Base-by-base conservation (phyloP, 2,113 vertebrate species). In the Eclectus roratus region DNA sequence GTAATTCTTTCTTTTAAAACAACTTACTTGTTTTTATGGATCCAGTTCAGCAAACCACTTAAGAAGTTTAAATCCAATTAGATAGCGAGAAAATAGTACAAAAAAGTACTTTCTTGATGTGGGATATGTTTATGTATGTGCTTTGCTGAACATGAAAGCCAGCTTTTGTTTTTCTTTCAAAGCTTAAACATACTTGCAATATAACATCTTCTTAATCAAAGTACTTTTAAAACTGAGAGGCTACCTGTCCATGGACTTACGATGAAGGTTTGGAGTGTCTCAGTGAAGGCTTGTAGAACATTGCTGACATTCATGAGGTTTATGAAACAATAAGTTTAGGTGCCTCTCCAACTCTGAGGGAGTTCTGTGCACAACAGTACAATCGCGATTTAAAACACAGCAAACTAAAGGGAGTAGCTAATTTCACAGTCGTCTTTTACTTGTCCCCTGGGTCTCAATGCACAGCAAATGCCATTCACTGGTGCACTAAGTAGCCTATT, bases 11-110 rank as follows among this genome's bases (percentile, higher is more conserved):
- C 25, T 73, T 92, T 87, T 82, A 79, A 89, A 93, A 61, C 31
- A 89, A 43, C 79, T 89, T 29, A 66, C 44, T 94, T 91, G 56
- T 76, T 95, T 97, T 97, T 95, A 85, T 89, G 70, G 56, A 69
- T 87, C 70, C 53, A 71, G 46, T 88, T 89, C 84, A 96, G 66
- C 85, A 95, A 90, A 89, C 64, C 65, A 84, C 69, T 93, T 81
- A 56, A 65, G n/a, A 80, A 78, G 21, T 61, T 73, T 80, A 80
- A 85, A 88, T 82, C 61, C 15, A 41, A 16, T 35, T 65, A 66
- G 31, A 52, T 50, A 77, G 29, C 55, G 60, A 49, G 33, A 76
- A 23, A 84, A 58, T 58, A 55, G 24, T 85, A 14, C 49, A 70
- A 44, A 60, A 89, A 89, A 56, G 21, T 29, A 23, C 13, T 85